phyloP scores from a whole-genome alignment of 2,888 invertebrate genomes.

The Noctua pronuba region DNA sequence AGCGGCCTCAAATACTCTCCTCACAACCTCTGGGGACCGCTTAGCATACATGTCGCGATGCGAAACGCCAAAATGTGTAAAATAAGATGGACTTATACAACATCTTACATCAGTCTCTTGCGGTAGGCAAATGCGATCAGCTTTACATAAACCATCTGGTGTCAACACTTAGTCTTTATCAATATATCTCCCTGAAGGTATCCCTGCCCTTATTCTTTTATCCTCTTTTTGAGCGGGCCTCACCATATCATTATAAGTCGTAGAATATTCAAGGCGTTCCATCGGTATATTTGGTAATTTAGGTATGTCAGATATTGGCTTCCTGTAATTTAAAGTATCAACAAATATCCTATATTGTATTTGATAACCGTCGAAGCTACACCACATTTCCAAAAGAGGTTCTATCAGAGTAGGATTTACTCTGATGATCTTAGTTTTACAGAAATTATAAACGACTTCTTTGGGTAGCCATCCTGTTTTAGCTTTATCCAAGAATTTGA shows the following conservation, averaged over 20 bases:
- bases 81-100: conserved; percentile 70
- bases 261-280: conserved; percentile 70
- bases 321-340: conserved; percentile 77
- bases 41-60: conserved; percentile 75
- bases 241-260: conserved; percentile 76
- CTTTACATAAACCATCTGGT: conserved; percentile 69
- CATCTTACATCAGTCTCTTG: conserved; percentile 72
- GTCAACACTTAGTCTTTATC: conserved; percentile 71
- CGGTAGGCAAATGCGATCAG: conserved; percentile 66
- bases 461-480: conserved; percentile 82
- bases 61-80: conserved; percentile 67
- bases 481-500: conserved; percentile 73
- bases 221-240: conserved; percentile 64
- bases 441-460: conserved; percentile 78
- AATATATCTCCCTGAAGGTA: conserved; percentile 75
- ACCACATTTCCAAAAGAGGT: conserved; percentile 78
- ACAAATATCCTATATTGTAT: conserved; percentile 83
- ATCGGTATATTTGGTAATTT: conserved; percentile 73
- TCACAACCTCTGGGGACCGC: conserved; percentile 70
- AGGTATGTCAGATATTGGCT: conserved; percentile 72
- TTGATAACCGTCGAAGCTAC: conserved; percentile 76
- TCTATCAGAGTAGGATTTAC: conserved; percentile 79
- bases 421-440: conserved; percentile 73
- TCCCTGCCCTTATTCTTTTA: conserved; percentile 66
- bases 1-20: conserved; percentile 81